phyloP scores from a whole-genome alignment of 2,888 invertebrate genomes.

The Apamea monoglypha region DNA sequence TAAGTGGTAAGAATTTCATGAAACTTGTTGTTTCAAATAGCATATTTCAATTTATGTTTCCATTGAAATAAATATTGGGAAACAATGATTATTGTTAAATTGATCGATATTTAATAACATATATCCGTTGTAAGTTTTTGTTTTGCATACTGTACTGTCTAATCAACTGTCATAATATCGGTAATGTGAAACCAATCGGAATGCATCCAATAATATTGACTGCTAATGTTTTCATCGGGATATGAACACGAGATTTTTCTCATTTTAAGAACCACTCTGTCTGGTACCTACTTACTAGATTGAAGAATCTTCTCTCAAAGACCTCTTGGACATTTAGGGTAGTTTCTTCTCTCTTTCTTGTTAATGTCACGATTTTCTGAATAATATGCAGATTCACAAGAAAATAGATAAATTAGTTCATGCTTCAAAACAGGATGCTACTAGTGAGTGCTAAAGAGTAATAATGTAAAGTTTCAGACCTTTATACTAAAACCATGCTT shows the following conservation, averaged over 20 bases:
- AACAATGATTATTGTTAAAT: neutral
- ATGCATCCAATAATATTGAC: conserved; percentile 21
- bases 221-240: neutral
- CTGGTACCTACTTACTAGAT: neutral
- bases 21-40: conserved; percentile 9
- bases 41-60: neutral
- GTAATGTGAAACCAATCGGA: conserved; percentile 25
- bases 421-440: neutral
- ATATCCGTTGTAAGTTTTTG: neutral
- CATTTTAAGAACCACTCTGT: neutral
- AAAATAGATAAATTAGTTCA: neutral
- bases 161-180: conserved; percentile 27
- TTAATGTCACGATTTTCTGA: neutral
- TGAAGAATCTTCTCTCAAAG: neutral
- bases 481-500: neutral
- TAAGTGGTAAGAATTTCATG: conserved; percentile 6
- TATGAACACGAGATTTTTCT: neutral
- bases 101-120: neutral
- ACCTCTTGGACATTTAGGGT: neutral
- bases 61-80: neutral
- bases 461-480: neutral
- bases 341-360: neutral
- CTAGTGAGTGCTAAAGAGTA: neutral
- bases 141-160: conserved; percentile 22
- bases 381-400: neutral